Base-by-base conservation (phyloP, 2,113 vertebrate genomes). In the Agelaius phoeniceus region DNA sequence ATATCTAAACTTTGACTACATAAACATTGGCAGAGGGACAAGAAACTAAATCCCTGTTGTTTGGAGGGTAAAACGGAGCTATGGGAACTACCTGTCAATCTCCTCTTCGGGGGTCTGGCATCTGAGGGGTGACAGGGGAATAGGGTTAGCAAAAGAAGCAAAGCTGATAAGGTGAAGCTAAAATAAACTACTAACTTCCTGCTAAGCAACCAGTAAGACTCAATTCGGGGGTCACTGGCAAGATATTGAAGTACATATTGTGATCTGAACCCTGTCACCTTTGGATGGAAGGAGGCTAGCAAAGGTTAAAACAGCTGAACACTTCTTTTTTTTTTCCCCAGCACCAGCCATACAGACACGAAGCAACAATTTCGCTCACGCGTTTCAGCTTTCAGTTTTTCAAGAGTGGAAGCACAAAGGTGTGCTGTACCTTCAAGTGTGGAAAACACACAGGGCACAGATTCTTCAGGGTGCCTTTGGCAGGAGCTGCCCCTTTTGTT, bases 281-380 rank as follows among this genome's bases (percentile, higher is more conserved):
- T 97, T 98, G 97, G 98, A 98, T 98, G 98, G 98, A 98, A 98
- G 98, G 98, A 98, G 98, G 98, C 98, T 97, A 98, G 97, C 99
- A 99, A 98, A 99, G 99, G 99, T 99, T 99, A 99, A 99, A 99
- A 99, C 98, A 99, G 98, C 98, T 97, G 78, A 92, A 97, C 96
- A 97, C 95, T 96, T 94, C 61, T 90, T 89, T 93, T 93, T 69
- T 97, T 97, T 96, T 88, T 91, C 59, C 55, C 66, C 44, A 95
- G 95, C 96, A 90, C 95, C 89, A 96, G 89, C 91, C 85, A 95
- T 22, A 84, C 74, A 71, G 82, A 87, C 78, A 48, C 19, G 83
- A 84, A 96, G 87, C 58, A 93, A 68, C 88, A 68, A 84, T 77
- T 92, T 55, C 0, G 0, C 76, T 93, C 2, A 58, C 6, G 3